phyloP scores from a whole-genome alignment of 2,113 vertebrate species.

The Brienomyrus longianalis region DNA sequence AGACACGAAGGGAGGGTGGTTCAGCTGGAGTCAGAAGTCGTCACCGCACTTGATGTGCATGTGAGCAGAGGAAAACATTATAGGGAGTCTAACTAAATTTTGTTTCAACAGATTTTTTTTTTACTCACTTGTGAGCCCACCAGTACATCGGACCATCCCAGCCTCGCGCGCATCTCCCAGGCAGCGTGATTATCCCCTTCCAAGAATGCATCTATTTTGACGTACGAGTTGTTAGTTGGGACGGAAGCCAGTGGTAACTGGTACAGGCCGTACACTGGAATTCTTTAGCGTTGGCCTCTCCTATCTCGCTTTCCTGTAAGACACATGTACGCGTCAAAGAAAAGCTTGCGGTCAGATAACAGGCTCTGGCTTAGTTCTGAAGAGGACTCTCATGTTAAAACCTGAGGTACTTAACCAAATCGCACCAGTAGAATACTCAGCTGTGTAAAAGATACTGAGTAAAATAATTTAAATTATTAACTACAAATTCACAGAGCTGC shows the following conservation, averaged over 20 bases:
- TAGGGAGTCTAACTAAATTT: not conserved
- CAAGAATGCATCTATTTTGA: not conserved
- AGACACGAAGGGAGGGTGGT: too few relatives aligned
- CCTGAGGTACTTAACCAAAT: not conserved
- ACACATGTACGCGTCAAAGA: not conserved
- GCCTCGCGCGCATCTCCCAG: too few relatives aligned
- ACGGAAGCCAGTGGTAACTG: not conserved
- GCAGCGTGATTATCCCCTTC: not conserved
- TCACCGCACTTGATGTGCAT: not conserved
- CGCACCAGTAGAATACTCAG: not conserved
- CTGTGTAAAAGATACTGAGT: not conserved
- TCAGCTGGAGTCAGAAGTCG: not conserved
- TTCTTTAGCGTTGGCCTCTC: not conserved
- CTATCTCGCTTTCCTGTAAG: not conserved
- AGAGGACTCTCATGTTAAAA: not conserved
- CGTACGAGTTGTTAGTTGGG: not conserved
- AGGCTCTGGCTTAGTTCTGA: not conserved
- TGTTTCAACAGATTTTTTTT: not conserved
- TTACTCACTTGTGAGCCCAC: not conserved
- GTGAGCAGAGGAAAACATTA: not conserved
- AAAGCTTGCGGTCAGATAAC: not conserved
- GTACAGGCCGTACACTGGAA: not conserved
- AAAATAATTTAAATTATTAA: not conserved
- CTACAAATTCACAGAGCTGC: not conserved
- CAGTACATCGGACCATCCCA: not conserved